Evolutionary conservation across 2,797 vertebrate species (phyloP), one percentile per base, ranked within the genome.

Genomic region (Lophotriccus pileatus): DNA sequence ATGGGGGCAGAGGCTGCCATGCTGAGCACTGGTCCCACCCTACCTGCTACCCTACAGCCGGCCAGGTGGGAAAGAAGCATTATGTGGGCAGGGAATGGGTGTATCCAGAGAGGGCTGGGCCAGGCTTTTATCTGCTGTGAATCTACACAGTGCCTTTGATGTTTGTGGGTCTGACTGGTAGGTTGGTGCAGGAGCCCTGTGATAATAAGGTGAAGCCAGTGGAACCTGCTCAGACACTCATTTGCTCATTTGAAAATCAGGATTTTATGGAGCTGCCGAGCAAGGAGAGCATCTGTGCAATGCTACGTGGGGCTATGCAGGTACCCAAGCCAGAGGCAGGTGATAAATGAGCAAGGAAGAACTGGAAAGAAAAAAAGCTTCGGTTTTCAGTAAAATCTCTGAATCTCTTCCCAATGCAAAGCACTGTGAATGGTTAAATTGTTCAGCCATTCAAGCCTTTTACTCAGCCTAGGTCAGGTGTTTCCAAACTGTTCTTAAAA

Each of bases 81-180:
- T 74, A 52, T 0, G 41, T 89, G 87, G 90, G 92, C 76, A 94
- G 79, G 79, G 81, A 76, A 91, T 56, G 93, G 96, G 81, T 80
- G 84, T 84, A 90, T 87, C 78, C 60, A 49, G 28, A 12, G 7
- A 92, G 46, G 66, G 64, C 79, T 75, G 89, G 89, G 81, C 32
- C 68, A 72, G 72, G 25, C 47, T 92, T 90, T 96, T 84, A 97
- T 95, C 94, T 92, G 84, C 53, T 86, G 76, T 59, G 75, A 78
- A 95, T 83, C 82, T 84, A 17, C 27, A 2, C 18, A 7, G 15
- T 2, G 17, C 58, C 87, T 96, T 96, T 96, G 96, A 95, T 87
- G 94, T 92, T 14, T 32, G 30, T 58, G 56, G 44, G 52, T 93
- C 81, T 93, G 76, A 68, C 64, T 43, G 44, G 66, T 64, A 52